phyloP scores from a whole-genome alignment of 2,888 invertebrate genomes.

The Trissolcus brochymenae region DNA sequence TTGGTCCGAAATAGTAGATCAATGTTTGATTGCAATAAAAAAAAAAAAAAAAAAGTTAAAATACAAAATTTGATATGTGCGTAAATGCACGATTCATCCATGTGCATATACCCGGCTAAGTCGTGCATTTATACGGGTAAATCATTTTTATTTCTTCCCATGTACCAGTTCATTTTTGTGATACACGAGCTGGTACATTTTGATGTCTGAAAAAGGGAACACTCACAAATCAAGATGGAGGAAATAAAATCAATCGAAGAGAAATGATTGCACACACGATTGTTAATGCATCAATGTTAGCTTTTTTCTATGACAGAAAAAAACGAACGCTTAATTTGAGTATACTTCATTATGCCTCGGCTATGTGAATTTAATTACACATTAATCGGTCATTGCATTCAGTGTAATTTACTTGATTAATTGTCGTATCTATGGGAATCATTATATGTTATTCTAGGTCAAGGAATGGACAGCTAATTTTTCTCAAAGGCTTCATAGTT shows the following conservation, averaged over 20 bases:
- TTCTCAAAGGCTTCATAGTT: too few relatives aligned
- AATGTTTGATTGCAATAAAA: neutral
- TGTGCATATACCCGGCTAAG: too few relatives aligned
- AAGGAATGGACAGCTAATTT: conserved; percentile 7
- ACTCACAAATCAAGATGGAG: neutral
- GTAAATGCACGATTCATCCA: too few relatives aligned
- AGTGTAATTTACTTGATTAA: conserved; percentile 39
- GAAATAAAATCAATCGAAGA: neutral
- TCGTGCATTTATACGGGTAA: too few relatives aligned
- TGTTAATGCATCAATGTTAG: conserved; percentile 4
- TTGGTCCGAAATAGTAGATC: neutral
- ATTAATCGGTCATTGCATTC: conserved; percentile 27
- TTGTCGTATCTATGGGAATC: conserved; percentile 20
- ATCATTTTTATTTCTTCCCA: too few relatives aligned
- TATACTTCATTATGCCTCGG: conserved; percentile 26
- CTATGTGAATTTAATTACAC: conserved; percentile 37
- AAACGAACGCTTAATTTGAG: conserved; percentile 25
- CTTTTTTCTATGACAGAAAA: conserved; percentile 14
- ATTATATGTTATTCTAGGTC: conserved; percentile 21
- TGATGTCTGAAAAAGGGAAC: neutral
- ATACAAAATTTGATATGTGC: too few relatives aligned
- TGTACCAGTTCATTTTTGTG: too few relatives aligned
- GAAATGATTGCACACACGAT: conserved; percentile 13
- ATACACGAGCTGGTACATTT: too few relatives aligned
- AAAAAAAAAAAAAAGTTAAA: neutral